Base-by-base conservation (phyloP, 1,140 invertebrate genomes). In the Bombus difficillimus region DNA sequence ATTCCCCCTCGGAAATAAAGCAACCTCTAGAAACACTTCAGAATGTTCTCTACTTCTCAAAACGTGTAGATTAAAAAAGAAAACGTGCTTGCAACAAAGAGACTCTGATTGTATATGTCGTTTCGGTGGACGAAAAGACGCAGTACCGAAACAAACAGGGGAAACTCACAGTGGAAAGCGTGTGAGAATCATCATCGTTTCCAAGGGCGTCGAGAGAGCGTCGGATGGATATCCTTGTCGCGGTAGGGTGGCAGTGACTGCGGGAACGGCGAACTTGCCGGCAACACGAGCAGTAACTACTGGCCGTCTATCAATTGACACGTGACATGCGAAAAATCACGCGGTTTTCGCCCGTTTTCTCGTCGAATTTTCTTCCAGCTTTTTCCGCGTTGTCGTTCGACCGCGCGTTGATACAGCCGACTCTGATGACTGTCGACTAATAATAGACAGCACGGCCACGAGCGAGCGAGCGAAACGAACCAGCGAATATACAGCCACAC, bases 361-460 rank as follows among this genome's bases (percentile, higher is more conserved):
- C 37, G 77, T 43, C 74, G 75, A 86, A 69, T 73, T 87, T 74
- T 88, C 77, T 86, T 86, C 43, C 84, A 86, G 83, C 68, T 86
- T 89, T 79, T 89, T 89, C 81, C 87, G 75, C 82, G 83, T 88
- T 80, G 43, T 75, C 64, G 80, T 78, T 80, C 75, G 77, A 68
- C 78, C 74, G 76, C 69, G 71, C 86, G 81, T 75, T 78, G 83
- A 66, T 34, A 92, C 89, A 91, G 81, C 86, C 88, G 89, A 86
- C 90, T 92, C 90, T 90, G 93, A 94, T 94, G 94, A 94, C 93
- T 93, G 92, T 88, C 87, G 81, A 92, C 94, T 94, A 95, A 94
- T 94, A 95, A 94, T 94, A 95, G 93, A 80, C 80, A 64, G 41
- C 73, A 66, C 82, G 80, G 86, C 86, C 86, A 77, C 85, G 85